phyloP scores from a whole-genome alignment of 1,140 invertebrate genomes.

The Polyergus mexicanus region DNA sequence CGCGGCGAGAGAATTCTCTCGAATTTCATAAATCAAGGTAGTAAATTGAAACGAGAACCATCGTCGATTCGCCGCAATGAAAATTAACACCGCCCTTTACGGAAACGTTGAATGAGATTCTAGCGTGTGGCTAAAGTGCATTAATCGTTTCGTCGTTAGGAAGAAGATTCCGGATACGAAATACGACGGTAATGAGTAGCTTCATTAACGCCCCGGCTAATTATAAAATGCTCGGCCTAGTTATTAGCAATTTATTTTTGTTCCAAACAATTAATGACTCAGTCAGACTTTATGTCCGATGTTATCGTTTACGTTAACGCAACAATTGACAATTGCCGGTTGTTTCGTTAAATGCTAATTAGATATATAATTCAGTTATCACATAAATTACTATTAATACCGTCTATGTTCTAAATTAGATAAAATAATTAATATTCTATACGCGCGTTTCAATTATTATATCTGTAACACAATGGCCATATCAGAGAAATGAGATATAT shows the following conservation, averaged over 20 bases:
- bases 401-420: not conserved
- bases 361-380: not conserved
- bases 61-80: constrained; percentile 54
- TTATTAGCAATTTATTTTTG: constrained; percentile 15
- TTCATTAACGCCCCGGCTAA: constrained; percentile 73
- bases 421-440: constrained; percentile 18
- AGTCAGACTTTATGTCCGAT: not conserved
- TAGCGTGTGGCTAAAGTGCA: constrained; percentile 60
- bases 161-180: constrained; percentile 64
- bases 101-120: constrained; percentile 56
- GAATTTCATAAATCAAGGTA: constrained; percentile 55
- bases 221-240: constrained; percentile 28
- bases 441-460: not conserved
- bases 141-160: constrained; percentile 77
- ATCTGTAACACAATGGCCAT: not conserved
- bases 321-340: not conserved
- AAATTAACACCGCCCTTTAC: constrained; percentile 55
- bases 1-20: constrained; percentile 10
- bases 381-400: not conserved
- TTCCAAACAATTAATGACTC: not conserved
- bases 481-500: not conserved
- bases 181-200: constrained; percentile 75
- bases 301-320: not conserved
- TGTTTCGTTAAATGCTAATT: constrained; percentile 23
- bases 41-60: constrained; percentile 48